Percentiles rank a stretch among this genome's conserved stretches.
Conservation (phyloP, 2,888 invertebrate genomes). For the Sphinx pinastri region DNA sequence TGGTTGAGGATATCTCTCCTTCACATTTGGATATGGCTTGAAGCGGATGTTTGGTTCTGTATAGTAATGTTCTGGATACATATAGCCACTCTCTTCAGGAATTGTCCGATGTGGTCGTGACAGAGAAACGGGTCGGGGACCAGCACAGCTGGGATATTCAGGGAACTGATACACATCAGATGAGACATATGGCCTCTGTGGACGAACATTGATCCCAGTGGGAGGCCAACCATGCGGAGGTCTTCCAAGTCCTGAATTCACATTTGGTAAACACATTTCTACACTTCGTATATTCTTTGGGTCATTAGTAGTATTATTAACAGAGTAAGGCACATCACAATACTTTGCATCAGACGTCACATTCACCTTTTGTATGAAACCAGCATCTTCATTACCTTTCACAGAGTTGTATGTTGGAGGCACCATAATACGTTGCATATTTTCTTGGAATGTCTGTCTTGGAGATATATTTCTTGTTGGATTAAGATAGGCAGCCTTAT, state of each 20-base stretch:
- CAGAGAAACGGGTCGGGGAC: slow-evolving; percentile 61
- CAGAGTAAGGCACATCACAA: slow-evolving; percentile 80
- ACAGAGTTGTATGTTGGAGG: slow-evolving; percentile 67
- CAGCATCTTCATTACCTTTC: slow-evolving; percentile 65
- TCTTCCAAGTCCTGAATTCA: slow-evolving; percentile 56
- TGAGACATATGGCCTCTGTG: slow-evolving; percentile 62
- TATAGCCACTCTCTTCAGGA: slow-evolving; percentile 64
- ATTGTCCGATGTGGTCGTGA: slow-evolving; percentile 59
- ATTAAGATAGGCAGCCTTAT: slow-evolving; percentile 65
- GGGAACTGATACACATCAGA: slow-evolving; percentile 71
- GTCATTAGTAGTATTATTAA: slow-evolving; percentile 67
- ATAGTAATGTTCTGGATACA: slow-evolving; percentile 67
- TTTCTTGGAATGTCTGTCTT: slow-evolving; percentile 82
- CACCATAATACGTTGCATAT: slow-evolving; percentile 79
- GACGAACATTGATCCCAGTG: slow-evolving; percentile 58
- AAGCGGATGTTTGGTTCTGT: slow-evolving; percentile 69
- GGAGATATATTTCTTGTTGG: slow-evolving; percentile 79
- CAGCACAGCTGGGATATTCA: slow-evolving; percentile 67
- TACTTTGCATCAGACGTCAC: slow-evolving; percentile 69
- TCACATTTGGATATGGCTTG: slow-evolving; percentile 73
- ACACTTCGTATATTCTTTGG: slow-evolving; percentile 66
- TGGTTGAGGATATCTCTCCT: slow-evolving; percentile 70
- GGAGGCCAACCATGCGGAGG: slow-evolving; percentile 64
- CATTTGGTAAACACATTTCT: slow-evolving; percentile 66
- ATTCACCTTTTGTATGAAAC: slow-evolving; percentile 59